These are phyloP conservation scores for Electrophaes corylata DNA, from an alignment of 2,888 invertebrate species.

Conservation along the genomic window DNA sequence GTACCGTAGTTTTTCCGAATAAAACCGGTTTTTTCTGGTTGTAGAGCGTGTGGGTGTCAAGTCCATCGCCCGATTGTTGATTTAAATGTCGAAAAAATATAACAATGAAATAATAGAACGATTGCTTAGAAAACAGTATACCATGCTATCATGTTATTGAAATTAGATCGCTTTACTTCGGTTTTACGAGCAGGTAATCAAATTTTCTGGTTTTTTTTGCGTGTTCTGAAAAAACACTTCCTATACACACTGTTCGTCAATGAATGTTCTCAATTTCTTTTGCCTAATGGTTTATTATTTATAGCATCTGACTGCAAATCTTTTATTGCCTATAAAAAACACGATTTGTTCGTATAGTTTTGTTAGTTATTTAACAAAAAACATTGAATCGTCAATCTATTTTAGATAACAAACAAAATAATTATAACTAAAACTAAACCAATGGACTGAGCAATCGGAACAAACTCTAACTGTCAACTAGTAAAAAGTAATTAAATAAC, in stretches of 20 bases:
- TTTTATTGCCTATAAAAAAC: no score
- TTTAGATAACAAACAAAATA: neutral
- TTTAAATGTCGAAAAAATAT: neutral
- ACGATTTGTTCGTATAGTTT: no score
- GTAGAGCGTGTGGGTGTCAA: constrained; percentile 3
- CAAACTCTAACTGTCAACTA: neutral
- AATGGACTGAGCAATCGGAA: neutral
- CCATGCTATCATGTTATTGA: neutral
- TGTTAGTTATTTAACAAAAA: neutral
- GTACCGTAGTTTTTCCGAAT: constrained; percentile 6
- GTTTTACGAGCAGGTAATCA: no score
- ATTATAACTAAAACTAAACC: neutral
- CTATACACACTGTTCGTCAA: no score
- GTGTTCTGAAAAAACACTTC: no score
- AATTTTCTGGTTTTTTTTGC: no score
- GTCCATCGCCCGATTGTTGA: neutral
- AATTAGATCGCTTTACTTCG: neutral
- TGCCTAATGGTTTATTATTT: no score
- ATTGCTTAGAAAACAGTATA: neutral
- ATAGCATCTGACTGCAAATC: no score
- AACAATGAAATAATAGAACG: neutral
- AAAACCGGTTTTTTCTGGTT: constrained; percentile 7
- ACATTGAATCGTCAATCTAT: neutral
- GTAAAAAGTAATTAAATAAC: neutral
- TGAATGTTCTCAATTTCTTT: no score